Base-by-base conservation (phyloP, 2,797 vertebrate genomes). In the Hoplostethus atlanticus region DNA sequence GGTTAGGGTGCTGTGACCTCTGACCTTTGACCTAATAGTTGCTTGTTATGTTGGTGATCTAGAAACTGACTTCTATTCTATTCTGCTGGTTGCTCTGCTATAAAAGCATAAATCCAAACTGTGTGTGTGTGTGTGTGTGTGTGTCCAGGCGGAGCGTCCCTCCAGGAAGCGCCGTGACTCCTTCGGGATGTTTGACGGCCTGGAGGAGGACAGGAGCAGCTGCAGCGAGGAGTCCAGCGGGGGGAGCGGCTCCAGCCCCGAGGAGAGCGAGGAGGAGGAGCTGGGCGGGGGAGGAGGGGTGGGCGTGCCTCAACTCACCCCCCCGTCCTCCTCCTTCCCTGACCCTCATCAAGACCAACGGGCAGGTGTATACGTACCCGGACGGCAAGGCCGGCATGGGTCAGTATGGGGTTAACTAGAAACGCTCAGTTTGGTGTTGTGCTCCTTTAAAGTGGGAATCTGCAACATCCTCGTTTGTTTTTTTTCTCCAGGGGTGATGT, bases 381-480 rank as follows among this genome's bases (percentile, higher is more conserved):
- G 97, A 99, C 81, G 97, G 97, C 47, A 98, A 98, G 91, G 95
- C 97, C 38, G 97, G 97, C 87, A 98, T 99, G 97, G 97, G 97
- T 98, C 55, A 95, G 96, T 95, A 15, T 38, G 25, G 21, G 21
- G 21, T 21, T 21, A 21, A n/a, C n/a, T n/a, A n/a, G n/a, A n/a
- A n/a, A n/a, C n/a, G n/a, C n/a, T n/a, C n/a, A n/a, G n/a, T n/a
- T n/a, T n/a, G n/a, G n/a, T n/a, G n/a, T n/a, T n/a, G n/a, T n/a
- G n/a, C n/a, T n/a, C n/a, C n/a, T n/a, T n/a, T n/a, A n/a, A n/a
- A n/a, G n/a, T n/a, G n/a, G n/a, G n/a, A n/a, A n/a, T n/a, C n/a
- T n/a, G n/a, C n/a, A 21, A 21, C 21, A 21, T 21, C 21, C 21
- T 21, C 21, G 21, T 21, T 21, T 21, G 21, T 21, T 21, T 21